These are phyloP conservation scores for Drosophila murphyi DNA, from an alignment of 1,140 invertebrate genomes.

Conservation along the genomic window DNA sequence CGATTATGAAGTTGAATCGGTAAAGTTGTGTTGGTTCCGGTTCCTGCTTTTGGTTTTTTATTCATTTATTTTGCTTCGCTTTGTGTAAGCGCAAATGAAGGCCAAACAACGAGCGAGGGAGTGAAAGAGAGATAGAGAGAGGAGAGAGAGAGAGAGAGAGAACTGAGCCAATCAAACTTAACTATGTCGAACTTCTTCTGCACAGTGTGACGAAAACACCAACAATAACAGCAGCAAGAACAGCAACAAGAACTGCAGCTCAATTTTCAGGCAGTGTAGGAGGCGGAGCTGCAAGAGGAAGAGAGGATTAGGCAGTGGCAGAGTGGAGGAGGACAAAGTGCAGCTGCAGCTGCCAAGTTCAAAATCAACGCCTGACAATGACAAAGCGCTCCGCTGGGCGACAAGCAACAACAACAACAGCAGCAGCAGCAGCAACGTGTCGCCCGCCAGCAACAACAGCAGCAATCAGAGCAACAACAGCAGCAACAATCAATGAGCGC, in stretches of 20 bases:
- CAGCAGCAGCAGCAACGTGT: constrained; percentile 57
- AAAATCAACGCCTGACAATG: constrained; percentile 81
- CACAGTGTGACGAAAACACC: constrained; percentile 35
- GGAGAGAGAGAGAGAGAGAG: not conserved
- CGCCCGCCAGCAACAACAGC: constrained; percentile 38
- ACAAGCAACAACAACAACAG: constrained; percentile 32
- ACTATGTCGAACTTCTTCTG: constrained; percentile 49
- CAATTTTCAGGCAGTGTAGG: constrained; percentile 18
- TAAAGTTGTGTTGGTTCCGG: too few species aligned
- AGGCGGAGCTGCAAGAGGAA: constrained; percentile 10
- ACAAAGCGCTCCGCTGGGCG: constrained; percentile 50
- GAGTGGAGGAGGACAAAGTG: not conserved
- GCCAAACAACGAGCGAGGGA: not conserved
- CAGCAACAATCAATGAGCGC: constrained; percentile 55
- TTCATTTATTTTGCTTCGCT: not conserved
- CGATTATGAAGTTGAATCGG: too few species aligned
- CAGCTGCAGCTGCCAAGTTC: constrained; percentile 58
- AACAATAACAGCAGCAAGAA: not conserved
- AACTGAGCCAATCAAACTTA: constrained; percentile 39
- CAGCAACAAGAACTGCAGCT: constrained; percentile 24
- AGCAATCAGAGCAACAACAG: constrained; percentile 20
- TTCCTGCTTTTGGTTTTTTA: not conserved
- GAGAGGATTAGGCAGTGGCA: not conserved
- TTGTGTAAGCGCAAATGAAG: constrained; percentile 24
- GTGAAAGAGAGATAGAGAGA: too few species aligned